Evolutionary conservation across 2,113 vertebrate genomes (phyloP), one percentile per base, ranked within the genome.

Genomic region (Megaceryle torquata): DNA sequence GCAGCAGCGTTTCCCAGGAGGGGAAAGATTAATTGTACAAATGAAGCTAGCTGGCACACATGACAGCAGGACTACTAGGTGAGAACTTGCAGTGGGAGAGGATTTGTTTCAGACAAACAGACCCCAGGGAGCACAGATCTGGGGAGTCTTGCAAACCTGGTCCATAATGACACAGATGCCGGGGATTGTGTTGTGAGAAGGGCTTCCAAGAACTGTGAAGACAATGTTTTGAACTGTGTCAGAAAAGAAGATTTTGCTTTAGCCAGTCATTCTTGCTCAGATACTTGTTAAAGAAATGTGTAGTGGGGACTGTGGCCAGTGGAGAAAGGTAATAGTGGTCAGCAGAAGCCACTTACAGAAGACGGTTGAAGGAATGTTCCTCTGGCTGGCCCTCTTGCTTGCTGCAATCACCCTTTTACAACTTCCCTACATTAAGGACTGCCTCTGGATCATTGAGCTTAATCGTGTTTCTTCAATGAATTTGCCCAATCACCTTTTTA

Each of bases 91-190:
- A 64, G 28, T 4, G 76, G 43, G 29, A 39, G 79, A 79, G 43
- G 20, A 10, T 72, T 83, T 2, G 1, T 77, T n/a, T 41, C 1
- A 5, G 29, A n/a, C 35, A 65, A 74, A 65, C 14, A 1, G 1
- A 25, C 22, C 29, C 28, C 48, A n/a, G 17, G 19, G 25, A 87
- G 26, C 37, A 63, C 10, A 70, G 24, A 50, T 59, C 18, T 91
- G 22, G 65, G 51, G 31, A 89, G 33, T 51, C 21, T 77, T 89
- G 39, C 60, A 81, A 0, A 14, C 46, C 26, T 87, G 37, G 16
- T 65, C 56, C 74, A 5, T 21, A 24, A n/a, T 67, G 67, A n/a
- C 41, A 33, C 8, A 44, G 31, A 11, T 75, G 46, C 26, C 72
- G 21, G 77, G 26, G 28, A 26, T 59, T 69, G 44, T 1, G 0